These are phyloP conservation scores for Subacronicta megacephala DNA, from an alignment of 2,888 invertebrate species.

Conservation along the genomic window DNA sequence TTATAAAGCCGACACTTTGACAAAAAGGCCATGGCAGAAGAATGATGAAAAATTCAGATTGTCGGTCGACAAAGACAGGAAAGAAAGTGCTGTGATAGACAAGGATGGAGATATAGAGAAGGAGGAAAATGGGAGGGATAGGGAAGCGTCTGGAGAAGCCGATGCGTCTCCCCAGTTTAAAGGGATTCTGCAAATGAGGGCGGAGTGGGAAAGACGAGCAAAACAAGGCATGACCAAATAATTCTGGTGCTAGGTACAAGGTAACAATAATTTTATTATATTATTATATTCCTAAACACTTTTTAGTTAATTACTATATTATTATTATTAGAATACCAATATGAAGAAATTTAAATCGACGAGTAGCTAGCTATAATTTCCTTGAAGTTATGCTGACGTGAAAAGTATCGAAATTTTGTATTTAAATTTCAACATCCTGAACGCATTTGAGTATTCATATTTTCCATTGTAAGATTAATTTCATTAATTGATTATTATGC, in stretches of 20 bases:
- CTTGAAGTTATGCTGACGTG: too few species aligned
- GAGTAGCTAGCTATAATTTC: too few species aligned
- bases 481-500: too few species aligned
- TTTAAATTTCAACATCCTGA: too few species aligned
- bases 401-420: too few species aligned
- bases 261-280: slow-evolving; percentile 44
- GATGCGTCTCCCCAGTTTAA: slow-evolving; percentile 90
- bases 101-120: slow-evolving; percentile 77
- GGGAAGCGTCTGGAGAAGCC: slow-evolving; percentile 73
- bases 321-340: too few species aligned
- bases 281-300: too few species aligned
- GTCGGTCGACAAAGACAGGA: slow-evolving; percentile 77
- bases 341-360: too few species aligned
- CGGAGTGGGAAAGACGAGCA: slow-evolving; percentile 94
- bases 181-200: slow-evolving; percentile 93
- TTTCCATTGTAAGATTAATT: too few species aligned
- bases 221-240: slow-evolving; percentile 92
- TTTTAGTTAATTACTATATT: too few species aligned
- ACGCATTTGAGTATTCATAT: too few species aligned
- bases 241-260: slow-evolving; percentile 82
- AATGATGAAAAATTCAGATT: slow-evolving; percentile 77
- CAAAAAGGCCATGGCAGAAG: slow-evolving; percentile 83
- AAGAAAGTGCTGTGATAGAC: slow-evolving; percentile 83
- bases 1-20: slow-evolving; percentile 83
- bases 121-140: slow-evolving; percentile 73